A percentile compares a stretch with the other conserved stretches of the same genome.
Evolutionary conservation across 2,888 invertebrate species (phyloP).

Genomic region (Ganaspis brasiliensis): DNA sequence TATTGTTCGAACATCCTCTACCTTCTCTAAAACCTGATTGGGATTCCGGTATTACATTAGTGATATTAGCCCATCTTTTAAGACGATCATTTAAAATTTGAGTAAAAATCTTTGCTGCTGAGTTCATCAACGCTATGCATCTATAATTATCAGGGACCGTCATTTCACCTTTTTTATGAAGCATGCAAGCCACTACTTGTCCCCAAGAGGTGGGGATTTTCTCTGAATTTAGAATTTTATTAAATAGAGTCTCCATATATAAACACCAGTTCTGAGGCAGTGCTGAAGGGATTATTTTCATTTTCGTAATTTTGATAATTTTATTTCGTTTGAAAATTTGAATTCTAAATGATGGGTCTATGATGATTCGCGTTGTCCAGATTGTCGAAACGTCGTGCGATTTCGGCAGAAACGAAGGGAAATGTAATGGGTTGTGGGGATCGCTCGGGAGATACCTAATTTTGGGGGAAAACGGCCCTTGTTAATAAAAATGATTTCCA

Average conservation of each 20-base stretch:
- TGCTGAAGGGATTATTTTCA: too few species aligned
- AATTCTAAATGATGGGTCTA: too few species aligned
- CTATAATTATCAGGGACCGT: neutral
- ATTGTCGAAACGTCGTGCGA: too few species aligned
- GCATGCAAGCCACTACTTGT: conserved; percentile 1
- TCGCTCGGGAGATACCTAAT: too few species aligned
- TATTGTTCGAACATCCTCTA: neutral
- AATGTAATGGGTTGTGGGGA: too few species aligned
- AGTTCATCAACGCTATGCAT: neutral
- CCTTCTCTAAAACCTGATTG: neutral
- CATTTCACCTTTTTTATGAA: neutral
- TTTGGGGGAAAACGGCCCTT: too few species aligned
- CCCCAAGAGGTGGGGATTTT: neutral
- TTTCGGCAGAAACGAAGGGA: too few species aligned
- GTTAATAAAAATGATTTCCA: too few species aligned
- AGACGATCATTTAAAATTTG: neutral
- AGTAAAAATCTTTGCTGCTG: neutral
- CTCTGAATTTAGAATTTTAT: neutral
- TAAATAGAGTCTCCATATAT: neutral
- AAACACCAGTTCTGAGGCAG: neutral
- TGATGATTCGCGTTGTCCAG: too few species aligned
- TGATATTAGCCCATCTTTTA: neutral
- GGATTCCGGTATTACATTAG: neutral
- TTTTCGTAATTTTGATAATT: too few species aligned
- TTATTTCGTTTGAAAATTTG: too few species aligned